Conservation (phyloP, 2,888 invertebrate species). For the Harpalus rufipes region DNA sequence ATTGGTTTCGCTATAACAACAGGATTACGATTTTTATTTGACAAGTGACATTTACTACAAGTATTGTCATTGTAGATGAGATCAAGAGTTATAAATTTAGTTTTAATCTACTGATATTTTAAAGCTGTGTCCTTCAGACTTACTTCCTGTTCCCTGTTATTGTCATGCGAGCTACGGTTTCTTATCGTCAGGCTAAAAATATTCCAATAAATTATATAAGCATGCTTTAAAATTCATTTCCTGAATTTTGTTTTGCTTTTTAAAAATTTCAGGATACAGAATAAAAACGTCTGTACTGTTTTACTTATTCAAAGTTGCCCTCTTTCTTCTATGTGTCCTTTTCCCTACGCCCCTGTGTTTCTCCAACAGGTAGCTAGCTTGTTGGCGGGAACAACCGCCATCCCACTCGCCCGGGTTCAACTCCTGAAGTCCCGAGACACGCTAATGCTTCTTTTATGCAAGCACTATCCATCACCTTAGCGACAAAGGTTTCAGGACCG, state of each 20-base stretch:
- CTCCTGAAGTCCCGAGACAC: background rate
- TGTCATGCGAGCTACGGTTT: slow-evolving; percentile 11
- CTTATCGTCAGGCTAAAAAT: slow-evolving; percentile 2
- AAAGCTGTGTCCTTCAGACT: slow-evolving; percentile 21
- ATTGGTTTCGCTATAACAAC: slow-evolving; percentile 2
- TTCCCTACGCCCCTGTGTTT: slow-evolving; percentile 3
- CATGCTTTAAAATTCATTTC: background rate
- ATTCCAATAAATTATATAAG: background rate
- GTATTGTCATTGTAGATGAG: slow-evolving; percentile 35
- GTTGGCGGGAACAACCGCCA: slow-evolving; percentile 42
- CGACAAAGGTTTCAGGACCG: slow-evolving; percentile 55
- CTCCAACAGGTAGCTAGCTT: slow-evolving; percentile 52
- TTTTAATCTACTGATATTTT: slow-evolving; percentile 46
- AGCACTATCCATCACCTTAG: slow-evolving; percentile 62
- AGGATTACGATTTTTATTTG: slow-evolving; percentile 21
- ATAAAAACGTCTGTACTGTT: background rate
- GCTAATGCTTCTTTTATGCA: slow-evolving; percentile 65
- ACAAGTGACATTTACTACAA: slow-evolving; percentile 15
- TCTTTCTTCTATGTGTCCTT: background rate
- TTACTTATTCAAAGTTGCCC: background rate
- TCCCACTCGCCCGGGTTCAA: background rate
- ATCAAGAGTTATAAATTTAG: slow-evolving; percentile 26
- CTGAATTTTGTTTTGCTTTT: background rate
- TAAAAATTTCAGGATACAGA: background rate
- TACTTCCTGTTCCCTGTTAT: slow-evolving; percentile 45